Evolutionary conservation across 2,888 invertebrate genomes (phyloP), one percentile per base, ranked within the genome.

Genomic region (Mechanitis messenoides): DNA sequence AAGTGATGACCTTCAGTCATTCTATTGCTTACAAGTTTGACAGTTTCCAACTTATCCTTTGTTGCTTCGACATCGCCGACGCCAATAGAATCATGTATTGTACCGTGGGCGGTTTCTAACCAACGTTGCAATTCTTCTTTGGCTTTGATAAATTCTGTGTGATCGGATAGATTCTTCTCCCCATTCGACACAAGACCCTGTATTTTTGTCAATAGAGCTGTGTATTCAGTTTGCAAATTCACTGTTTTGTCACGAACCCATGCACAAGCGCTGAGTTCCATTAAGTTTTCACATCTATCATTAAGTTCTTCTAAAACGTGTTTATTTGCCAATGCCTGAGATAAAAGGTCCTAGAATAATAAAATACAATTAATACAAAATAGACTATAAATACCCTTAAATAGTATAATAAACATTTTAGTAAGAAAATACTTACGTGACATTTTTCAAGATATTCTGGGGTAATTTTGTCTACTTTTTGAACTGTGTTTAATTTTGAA

Each of bases 161-260:
- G 97, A 79, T 97, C 97, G 0, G 96, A 95, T 0, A 98, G 87
- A 80, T 96, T 96, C 87, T 97, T 96, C 78, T 98, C 97, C 11
- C 97, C 94, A 77, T 95, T 95, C 1, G 95, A 94, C 31, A 97
- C 94, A 50, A 96, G 87, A 62, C 93, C 94, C 90, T 97, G 97
- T 38, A 94, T 94, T 67, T 93, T 93, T 0, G 95, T 95, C 38
- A 97, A 80, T 12, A 97, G 81, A 68, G 94, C 93, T 0, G 96
- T 95, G 75, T 97, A 97, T 62, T 93, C 92, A 2, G 95, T 94
- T 85, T 97, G 97, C 0, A 96, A 85, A 73, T 95, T 94, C 0
- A 96, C 95, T 3, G 96, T 96, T 80, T 95, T 95, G 76, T 97
- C 97, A 33, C 97, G 92, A 1, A 96, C 95, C 92, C 95, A 94